Conservation (phyloP, 2,888 invertebrate genomes). For the Nycteola revayana region DNA sequence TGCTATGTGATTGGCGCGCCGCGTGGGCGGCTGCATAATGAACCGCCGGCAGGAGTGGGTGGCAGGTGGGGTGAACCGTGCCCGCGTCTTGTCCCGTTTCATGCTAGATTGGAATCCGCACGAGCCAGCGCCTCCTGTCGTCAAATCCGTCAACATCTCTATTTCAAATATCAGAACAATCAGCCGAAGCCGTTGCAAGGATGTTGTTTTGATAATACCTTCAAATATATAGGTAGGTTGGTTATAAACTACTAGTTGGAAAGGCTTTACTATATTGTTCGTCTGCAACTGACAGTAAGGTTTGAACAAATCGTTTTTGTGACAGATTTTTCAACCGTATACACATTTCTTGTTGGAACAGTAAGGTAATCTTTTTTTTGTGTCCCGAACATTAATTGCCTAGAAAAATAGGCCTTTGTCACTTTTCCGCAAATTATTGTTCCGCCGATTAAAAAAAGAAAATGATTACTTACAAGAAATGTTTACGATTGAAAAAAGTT, state of each 20-base stretch:
- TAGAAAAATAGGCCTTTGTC: too few relatives aligned
- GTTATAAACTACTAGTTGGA: too few relatives aligned
- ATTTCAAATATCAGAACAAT: constrained; percentile 32
- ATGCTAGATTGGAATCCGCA: constrained; percentile 64
- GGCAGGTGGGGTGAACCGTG: constrained; percentile 23
- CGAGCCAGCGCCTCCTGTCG: constrained; percentile 55
- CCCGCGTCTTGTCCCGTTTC: constrained; percentile 41
- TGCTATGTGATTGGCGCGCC: constrained; percentile 76
- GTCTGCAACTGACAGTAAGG: too few relatives aligned
- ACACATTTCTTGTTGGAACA: too few relatives aligned
- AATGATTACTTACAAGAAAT: constrained; percentile 30
- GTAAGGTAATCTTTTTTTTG: too few relatives aligned
- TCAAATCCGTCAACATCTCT: constrained; percentile 60
- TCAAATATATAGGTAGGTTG: too few relatives aligned
- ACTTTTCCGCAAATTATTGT: too few relatives aligned
- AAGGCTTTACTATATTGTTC: too few relatives aligned
- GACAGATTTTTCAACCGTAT: too few relatives aligned
- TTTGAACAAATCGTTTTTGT: too few relatives aligned
- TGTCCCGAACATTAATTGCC: too few relatives aligned
- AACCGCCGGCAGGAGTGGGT: constrained; percentile 51
- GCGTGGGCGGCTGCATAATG: constrained; percentile 78
- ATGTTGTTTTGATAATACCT: constrained; percentile 16
- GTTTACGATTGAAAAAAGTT: constrained; percentile 31
- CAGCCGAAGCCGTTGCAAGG: constrained; percentile 27
- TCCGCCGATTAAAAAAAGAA: too few relatives aligned